Evolutionary conservation across 2,797 vertebrate species (phyloP).

Genomic region (Dromococcyx pavoninus): DNA sequence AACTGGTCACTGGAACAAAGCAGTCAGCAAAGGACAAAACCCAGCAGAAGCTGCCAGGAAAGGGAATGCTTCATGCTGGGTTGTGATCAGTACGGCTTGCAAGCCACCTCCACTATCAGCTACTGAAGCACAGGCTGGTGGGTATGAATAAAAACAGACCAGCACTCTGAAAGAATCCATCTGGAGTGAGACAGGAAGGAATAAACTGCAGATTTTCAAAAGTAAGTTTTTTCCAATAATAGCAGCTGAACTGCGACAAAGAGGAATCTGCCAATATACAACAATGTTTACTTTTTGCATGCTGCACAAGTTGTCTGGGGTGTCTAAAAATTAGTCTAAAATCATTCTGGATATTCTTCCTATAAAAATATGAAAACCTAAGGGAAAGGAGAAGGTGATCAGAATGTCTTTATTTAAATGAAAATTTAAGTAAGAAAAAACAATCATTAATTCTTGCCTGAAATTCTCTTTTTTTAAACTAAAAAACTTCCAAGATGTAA

Average conservation of each 20-base stretch:
- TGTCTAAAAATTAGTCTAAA: neutral
- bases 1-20: neutral
- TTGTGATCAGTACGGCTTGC: neutral
- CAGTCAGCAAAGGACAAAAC: neutral
- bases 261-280: neutral
- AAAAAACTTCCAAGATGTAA: neutral
- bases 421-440: neutral
- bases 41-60: neutral
- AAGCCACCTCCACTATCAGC: neutral
- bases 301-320: neutral
- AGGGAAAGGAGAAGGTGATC: neutral
- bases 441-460: neutral
- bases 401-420: neutral
- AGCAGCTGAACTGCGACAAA: neutral
- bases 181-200: neutral
- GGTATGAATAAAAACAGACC: neutral
- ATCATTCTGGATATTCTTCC: neutral
- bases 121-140: neutral
- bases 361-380: neutral
- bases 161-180: neutral
- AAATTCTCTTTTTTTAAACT: neutral
- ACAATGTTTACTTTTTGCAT: neutral
- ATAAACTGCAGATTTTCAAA: neutral
- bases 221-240: neutral
- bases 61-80: neutral